These are phyloP conservation scores for Sphyrna mokarran DNA, from an alignment of 2,113 vertebrate species.

Conservation along the genomic window DNA sequence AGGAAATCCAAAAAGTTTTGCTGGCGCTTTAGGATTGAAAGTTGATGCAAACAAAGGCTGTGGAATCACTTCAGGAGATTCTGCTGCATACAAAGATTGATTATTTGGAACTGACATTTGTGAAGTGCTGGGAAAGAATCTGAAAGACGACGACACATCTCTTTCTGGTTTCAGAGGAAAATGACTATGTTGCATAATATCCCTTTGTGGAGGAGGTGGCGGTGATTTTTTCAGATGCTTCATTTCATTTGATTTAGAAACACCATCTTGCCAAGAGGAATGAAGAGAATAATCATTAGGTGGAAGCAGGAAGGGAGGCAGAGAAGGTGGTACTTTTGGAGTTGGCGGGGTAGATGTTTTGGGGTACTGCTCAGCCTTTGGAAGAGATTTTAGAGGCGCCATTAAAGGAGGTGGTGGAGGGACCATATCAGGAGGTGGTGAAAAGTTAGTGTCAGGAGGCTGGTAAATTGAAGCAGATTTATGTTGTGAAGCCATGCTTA, in stretches of 20 bases:
- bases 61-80: slow-evolving; percentile 44
- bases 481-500: background rate
- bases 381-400: slow-evolving; percentile 50
- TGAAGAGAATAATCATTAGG: background rate
- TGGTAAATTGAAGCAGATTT: slow-evolving; percentile 34
- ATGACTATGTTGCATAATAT: background rate
- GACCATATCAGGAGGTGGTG: background rate
- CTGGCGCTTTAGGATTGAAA: slow-evolving; percentile 61
- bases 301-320: slow-evolving; percentile 33
- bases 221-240: slow-evolving; percentile 52
- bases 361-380: slow-evolving; percentile 42
- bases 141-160: background rate
- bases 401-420: slow-evolving; percentile 47
- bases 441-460: background rate
- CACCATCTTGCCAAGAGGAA: background rate
- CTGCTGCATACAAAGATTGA: slow-evolving; percentile 33
- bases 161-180: background rate
- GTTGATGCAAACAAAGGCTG: slow-evolving; percentile 48
- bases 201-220: slow-evolving; percentile 50
- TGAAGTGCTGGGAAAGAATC: background rate
- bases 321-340: slow-evolving; percentile 42
- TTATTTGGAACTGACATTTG: background rate
- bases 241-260: background rate
- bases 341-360: slow-evolving; percentile 44
- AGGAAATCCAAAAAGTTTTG: slow-evolving; percentile 50